Conservation (phyloP, 2,797 vertebrate genomes). For the Scyliorhinus canicula region DNA sequence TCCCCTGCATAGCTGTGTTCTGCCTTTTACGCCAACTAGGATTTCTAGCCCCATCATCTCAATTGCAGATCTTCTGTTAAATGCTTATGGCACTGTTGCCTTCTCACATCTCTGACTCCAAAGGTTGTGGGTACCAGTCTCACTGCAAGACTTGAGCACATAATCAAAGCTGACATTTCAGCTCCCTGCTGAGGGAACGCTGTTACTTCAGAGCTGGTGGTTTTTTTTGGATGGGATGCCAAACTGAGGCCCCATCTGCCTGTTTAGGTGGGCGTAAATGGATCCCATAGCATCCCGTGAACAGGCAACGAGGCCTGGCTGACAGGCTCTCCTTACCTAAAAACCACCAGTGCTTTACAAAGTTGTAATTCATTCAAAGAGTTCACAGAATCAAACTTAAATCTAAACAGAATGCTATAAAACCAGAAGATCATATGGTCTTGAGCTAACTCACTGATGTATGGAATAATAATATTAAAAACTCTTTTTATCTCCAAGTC, state of each 20-base stretch:
- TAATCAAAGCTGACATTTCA: constrained; percentile 10
- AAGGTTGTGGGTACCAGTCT: not conserved
- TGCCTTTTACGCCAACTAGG: not conserved
- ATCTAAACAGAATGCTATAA: not conserved
- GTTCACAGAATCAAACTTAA: not conserved
- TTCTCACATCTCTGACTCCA: constrained; percentile 7
- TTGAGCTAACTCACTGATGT: not conserved
- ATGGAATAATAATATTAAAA: not conserved
- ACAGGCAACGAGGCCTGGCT: not conserved
- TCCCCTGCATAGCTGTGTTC: not conserved
- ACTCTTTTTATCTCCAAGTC: not conserved
- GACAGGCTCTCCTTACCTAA: not conserved
- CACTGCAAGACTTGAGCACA: not conserved
- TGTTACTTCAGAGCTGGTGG: not conserved
- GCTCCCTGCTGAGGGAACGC: not conserved
- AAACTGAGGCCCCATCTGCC: not conserved
- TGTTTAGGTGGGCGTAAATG: not conserved
- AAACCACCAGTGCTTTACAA: not conserved
- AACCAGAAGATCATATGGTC: not conserved
- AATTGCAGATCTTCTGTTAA: not conserved
- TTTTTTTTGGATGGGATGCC: not conserved
- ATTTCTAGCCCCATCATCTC: too few species aligned
- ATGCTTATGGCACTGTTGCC: too few species aligned
- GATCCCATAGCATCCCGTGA: not conserved
- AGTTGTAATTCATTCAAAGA: not conserved